Evolutionary conservation across 2,888 invertebrate genomes (phyloP), one percentile per base, ranked within the genome.

Genomic region (Caenorhabditis sp.): DNA sequence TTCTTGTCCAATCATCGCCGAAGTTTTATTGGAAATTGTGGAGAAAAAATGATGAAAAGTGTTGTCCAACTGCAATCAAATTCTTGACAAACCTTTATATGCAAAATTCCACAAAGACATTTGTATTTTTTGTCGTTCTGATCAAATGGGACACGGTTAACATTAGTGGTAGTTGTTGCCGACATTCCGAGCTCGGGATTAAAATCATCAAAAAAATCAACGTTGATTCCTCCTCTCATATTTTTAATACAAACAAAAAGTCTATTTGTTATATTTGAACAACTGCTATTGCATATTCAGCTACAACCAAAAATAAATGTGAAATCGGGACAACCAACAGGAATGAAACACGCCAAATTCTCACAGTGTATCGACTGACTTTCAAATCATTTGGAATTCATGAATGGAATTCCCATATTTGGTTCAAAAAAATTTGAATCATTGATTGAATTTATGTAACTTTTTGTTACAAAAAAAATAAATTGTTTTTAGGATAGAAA

Each of bases 51-150:
- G n/a, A n/a, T n/a, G n/a, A n/a, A n/a, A n/a, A n/a, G n/a, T n/a
- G n/a, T n/a, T n/a, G n/a, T n/a, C n/a, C n/a, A n/a, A n/a, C n/a
- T n/a, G n/a, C n/a, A n/a, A n/a, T n/a, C n/a, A n/a, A n/a, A n/a
- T n/a, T n/a, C n/a, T n/a, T n/a, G n/a, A 54, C 21, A 26, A 14
- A 81, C 81, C 69, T 69, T 77, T 24, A 82, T 79, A 63, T 82
- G 82, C 1, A 82, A 27, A 17, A 74, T 64, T 17, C 81, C 81
- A 24, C 76, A 82, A 17, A 75, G 71, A 66, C 78, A 77, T 36
- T 69, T 72, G 62, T 81, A 82, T 51, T 82, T 82, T 43, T 64
- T 70, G 69, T 80, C 82, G 68, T 82, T 82, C 58, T 82, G 82
- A 63, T 82, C 82, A 64, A 82, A 82, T 10, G 79, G 77, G 1